Base-by-base conservation (phyloP, 23 tunicate genomes). In the Styela plicata region DNA sequence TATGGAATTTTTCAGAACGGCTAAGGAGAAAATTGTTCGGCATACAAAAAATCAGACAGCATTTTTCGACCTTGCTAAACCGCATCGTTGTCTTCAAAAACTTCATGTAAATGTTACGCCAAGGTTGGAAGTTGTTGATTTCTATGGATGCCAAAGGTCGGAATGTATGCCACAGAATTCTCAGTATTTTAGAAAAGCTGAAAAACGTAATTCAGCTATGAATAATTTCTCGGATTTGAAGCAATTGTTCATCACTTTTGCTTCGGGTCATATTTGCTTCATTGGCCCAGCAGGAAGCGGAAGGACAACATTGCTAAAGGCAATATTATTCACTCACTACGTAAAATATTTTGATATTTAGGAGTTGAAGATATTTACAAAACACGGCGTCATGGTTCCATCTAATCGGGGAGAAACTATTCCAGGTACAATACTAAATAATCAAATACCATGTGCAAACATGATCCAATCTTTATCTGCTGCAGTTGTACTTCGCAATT, bases 261-360 rank as follows among this genome's bases (percentile, higher is more conserved):
- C 30, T 16, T 27, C 1, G 0, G 71, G 71, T 25, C 71, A 67
- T 16, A 18, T 67, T 18, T 25, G 31, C 31, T 67, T 67, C 71
- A 29, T 1, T 22, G 71, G 71, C 71, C 71, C 71, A 18, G 71
- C 71, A 16, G 71, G 71, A 67, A 67, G 71, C 31, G 71, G 71
- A 25, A 67, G 22, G 22, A 67, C 71, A 27, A 67, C 71, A 67
- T 67, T 67, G 31, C 24, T 67, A 29, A 67, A 67, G 22, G 71
- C 71, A 18, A 67, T 67, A 67, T 18, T n/a, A n/a, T n/a, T n/a
- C n/a, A n/a, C n/a, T n/a, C n/a, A n/a, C n/a, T n/a, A n/a, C n/a
- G n/a, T n/a, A n/a, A n/a, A n/a, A n/a, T n/a, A n/a, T n/a, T n/a
- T n/a, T n/a, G n/a, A n/a, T n/a, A n/a, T n/a, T n/a, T n/a, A n/a